These are phyloP conservation scores for Mastacembelus armatus DNA, from an alignment of 2,797 vertebrate genomes.

Conservation along the genomic window DNA sequence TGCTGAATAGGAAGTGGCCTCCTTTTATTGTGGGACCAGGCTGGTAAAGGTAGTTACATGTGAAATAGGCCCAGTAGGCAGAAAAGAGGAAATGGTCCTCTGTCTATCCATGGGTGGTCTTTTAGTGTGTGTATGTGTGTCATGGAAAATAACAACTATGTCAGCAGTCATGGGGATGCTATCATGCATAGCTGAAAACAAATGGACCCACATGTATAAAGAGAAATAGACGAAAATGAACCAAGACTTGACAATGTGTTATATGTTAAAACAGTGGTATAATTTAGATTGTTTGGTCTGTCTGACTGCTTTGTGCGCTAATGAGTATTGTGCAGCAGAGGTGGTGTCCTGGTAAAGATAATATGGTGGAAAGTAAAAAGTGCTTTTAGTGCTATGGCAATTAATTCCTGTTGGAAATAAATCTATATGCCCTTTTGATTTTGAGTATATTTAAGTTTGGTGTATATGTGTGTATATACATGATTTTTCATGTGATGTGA, in stretches of 20 bases:
- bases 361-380: constrained; percentile 11
- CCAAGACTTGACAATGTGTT: no score
- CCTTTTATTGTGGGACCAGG: constrained; percentile 67
- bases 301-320: background rate
- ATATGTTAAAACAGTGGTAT: background rate
- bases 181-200: constrained; percentile 39
- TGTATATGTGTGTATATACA: no score
- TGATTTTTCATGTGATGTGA: no score
- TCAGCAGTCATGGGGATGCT: constrained; percentile 29
- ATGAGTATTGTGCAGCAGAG: background rate
- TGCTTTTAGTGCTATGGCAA: no score
- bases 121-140: constrained; percentile 22
- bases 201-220: constrained; percentile 8
- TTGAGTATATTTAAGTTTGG: no score
- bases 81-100: constrained; percentile 57
- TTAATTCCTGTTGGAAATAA: no score
- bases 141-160: constrained; percentile 32
- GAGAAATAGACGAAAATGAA: background rate
- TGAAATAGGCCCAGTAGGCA: constrained; percentile 49
- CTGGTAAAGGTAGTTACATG: constrained; percentile 58
- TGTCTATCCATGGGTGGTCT: constrained; percentile 80
- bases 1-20: constrained; percentile 70
- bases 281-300: constrained; percentile 24
- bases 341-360: no score
- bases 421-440: no score